Conservation (phyloP, 2,888 invertebrate genomes). For the Anagyrus pseudococci region DNA sequence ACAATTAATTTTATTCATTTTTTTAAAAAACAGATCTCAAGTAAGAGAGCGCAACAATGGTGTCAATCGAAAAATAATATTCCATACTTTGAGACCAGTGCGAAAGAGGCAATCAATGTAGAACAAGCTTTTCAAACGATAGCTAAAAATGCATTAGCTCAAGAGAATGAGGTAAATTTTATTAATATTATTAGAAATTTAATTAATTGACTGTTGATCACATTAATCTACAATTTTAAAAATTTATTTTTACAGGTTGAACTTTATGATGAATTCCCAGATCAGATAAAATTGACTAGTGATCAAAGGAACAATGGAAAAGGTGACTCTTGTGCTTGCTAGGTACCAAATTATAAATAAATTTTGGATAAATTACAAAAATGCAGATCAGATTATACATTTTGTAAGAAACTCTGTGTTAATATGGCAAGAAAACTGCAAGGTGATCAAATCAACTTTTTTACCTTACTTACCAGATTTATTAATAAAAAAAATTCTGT, state of each 20-base stretch:
- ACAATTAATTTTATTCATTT: not conserved
- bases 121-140: constrained; percentile 99
- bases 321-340: constrained; percentile 79
- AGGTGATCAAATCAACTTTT: constrained; percentile 35
- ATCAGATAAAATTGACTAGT: constrained; percentile 88
- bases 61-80: constrained; percentile 98
- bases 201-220: not conserved
- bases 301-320: constrained; percentile 77
- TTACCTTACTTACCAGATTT: constrained; percentile 30
- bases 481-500: too few species aligned
- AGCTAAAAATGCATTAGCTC: constrained; percentile 95
- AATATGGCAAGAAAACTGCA: constrained; percentile 39
- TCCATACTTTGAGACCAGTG: constrained; percentile 99
- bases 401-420: constrained; percentile 44
- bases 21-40: constrained; percentile 69
- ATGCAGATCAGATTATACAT: constrained; percentile 44
- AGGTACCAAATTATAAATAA: constrained; percentile 57
- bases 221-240: too few species aligned
- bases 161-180: constrained; percentile 76
- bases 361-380: constrained; percentile 38
- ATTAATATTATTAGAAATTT: constrained; percentile 5
- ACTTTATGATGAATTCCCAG: constrained; percentile 96
- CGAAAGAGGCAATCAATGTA: constrained; percentile 98
- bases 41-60: constrained; percentile 96
- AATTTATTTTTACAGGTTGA: constrained; percentile 69